Percentiles rank a stretch among this genome's conserved stretches.
Evolutionary conservation across 2,113 vertebrate species (phyloP).

Genomic region (Manacus vitellinus): DNA sequence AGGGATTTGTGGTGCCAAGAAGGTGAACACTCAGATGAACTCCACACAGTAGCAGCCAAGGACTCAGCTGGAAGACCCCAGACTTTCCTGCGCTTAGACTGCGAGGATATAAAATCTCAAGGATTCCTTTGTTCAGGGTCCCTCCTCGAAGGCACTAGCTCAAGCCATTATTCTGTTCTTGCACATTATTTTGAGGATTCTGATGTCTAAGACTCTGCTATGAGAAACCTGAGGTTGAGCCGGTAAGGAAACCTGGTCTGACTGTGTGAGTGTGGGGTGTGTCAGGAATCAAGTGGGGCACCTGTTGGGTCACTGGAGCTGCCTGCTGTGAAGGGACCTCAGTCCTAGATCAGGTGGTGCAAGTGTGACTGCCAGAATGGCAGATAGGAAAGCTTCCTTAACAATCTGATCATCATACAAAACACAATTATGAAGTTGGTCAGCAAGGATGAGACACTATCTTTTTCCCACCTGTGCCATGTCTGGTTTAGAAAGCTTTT

Average conservation of each 20-base stretch:
- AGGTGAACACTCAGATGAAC: background rate
- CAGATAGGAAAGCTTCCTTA: background rate
- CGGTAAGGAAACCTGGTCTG: background rate
- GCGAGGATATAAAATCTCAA: background rate
- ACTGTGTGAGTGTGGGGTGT: background rate
- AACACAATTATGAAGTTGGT: background rate
- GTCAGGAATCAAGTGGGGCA: background rate
- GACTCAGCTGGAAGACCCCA: background rate
- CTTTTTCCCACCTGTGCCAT: background rate
- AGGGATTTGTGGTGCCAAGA: background rate
- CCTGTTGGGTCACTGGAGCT: background rate
- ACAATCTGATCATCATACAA: background rate
- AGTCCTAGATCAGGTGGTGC: background rate
- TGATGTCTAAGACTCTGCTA: background rate
- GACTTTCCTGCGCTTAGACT: background rate
- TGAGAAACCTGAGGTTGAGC: accelerated
- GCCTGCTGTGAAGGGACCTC: background rate
- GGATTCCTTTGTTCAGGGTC: accelerated
- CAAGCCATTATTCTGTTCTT: background rate
- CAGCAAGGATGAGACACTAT: background rate
- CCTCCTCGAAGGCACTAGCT: background rate
- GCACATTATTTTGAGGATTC: background rate
- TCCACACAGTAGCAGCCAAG: background rate
- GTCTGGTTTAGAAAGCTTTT: background rate
- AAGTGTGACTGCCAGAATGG: background rate